Base-by-base conservation (phyloP, 2,888 invertebrate genomes). In the Pardosa pseudoannulata region DNA sequence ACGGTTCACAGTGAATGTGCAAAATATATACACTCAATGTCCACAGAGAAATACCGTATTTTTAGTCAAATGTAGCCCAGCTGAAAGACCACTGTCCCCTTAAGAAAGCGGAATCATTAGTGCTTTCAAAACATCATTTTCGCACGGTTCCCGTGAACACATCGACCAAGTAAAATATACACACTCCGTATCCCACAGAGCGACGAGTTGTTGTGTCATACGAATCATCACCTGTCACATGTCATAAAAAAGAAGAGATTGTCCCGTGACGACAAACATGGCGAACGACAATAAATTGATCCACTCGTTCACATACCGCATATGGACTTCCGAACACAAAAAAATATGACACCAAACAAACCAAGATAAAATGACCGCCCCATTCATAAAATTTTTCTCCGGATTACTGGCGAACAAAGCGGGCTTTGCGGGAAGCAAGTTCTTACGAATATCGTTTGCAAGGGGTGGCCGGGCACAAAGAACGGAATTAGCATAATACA, bases 401-500 rank as follows among this genome's bases (percentile, higher is more conserved):
- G 67, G 67, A 67, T 67, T 67, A 56, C 23, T 32, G 67, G 19
- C 67, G 67, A 67, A 67, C 36, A 67, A 31, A 67, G 32, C 31
- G 19, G 19, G 32, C 67, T 67, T 36, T 23, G 6, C 19, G n/a
- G 67, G 67, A 67, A 67, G 36, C 67, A 67, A 32, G 67, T 31
- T 36, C 67, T 67, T 67, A 19, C 31, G 56, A 78, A 72, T 83
- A 83, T 83, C 83, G 73, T 67, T 83, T 83, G 73, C 83, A 83
- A 76, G 67, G 82, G 83, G 71, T 78, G 65, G 72, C 19, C 39
- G 70, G 41, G 32, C 56, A 41, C 56, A 56, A 56, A 56, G 28
- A 19, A 13, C 39, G 65, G 39, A 82, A 82, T 83, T 83, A 83
- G 83, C 83, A 83, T 83, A 78, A 83, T 78, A 83, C 72, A 67